Evolutionary conservation across 2,797 vertebrate genomes (phyloP), one percentile per base, ranked within the genome.

Genomic region (Acanthurus leucopareius): DNA sequence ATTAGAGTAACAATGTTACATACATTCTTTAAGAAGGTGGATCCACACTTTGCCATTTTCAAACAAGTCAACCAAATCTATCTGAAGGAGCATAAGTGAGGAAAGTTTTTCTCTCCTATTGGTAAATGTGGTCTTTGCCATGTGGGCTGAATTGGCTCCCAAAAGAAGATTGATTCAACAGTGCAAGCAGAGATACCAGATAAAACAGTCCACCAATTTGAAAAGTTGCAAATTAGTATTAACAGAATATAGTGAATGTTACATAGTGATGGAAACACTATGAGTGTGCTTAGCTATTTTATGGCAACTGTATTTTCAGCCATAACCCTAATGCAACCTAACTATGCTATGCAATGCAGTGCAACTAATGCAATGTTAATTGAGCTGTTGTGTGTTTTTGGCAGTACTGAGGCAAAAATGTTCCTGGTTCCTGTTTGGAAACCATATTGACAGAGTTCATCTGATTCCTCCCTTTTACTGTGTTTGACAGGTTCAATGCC

Each of bases 401-500:
- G 45, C 40, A 11, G 14, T 0, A 8, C 5, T 16, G 16, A 16
- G 48, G 7, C 40, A 38, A 38, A 64, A 17, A 14, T 45, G 9
- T 1, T 49, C 44, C n/a, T n/a, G 44, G 15, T 65, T 49, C 8
- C 11, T 22, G 11, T 38, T 47, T 62, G 48, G 10, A 49, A 42
- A 49, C 25, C 11, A 7, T 8, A 6, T 17, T 25, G 17, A 48
- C 40, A 70, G 19, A 25, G 17, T 42, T 62, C 3, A 35, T 15
- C 25, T 56, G n/a, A 80, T 67, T 74, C 2, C 6, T 42, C 16
- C 4, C 22, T 82, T 5, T 47, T 54, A 0, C 42, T 67, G 44
- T 83, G 49, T 80, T 82, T 61, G 38, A 48, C 93, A 99, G 98
- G 94, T 99, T 98, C 94, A 98, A 96, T 7, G 96, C 97, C 66